Evolutionary conservation across 2,113 vertebrate genomes (phyloP).

Genomic region (Pelecanus crispus): DNA sequence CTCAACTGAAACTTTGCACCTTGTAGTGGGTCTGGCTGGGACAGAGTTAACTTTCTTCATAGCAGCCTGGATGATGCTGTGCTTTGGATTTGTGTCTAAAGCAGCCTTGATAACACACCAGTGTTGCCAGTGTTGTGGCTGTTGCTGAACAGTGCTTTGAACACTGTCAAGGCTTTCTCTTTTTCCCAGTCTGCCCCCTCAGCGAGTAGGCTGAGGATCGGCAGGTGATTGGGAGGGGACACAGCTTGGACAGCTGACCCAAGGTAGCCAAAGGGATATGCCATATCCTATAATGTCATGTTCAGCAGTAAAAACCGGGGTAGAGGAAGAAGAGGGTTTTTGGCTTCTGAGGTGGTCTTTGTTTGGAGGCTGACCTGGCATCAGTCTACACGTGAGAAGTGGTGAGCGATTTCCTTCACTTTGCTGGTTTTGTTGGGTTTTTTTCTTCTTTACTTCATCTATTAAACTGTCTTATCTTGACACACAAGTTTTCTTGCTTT

Average conservation of each 20-base stretch:
- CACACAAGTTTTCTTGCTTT: not conserved
- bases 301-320: not conserved
- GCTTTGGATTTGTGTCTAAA: not conserved
- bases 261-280: not conserved
- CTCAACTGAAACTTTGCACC: not conserved
- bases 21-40: not conserved
- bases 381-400: not conserved
- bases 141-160: not conserved
- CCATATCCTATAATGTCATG: accelerated
- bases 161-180: not conserved
- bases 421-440: not conserved
- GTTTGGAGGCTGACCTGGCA: not conserved
- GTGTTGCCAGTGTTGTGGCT: not conserved
- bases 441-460: not conserved
- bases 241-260: not conserved
- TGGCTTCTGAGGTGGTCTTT: not conserved
- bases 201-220: not conserved
- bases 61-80: not conserved
- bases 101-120: not conserved
- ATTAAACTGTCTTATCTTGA: not conserved
- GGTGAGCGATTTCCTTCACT: not conserved
- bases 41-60: not conserved
- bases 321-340: not conserved
- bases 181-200: not conserved
- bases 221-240: not conserved